Evolutionary conservation across 2,888 invertebrate genomes (phyloP).

Genomic region (Acanthacorydalis orientalis): DNA sequence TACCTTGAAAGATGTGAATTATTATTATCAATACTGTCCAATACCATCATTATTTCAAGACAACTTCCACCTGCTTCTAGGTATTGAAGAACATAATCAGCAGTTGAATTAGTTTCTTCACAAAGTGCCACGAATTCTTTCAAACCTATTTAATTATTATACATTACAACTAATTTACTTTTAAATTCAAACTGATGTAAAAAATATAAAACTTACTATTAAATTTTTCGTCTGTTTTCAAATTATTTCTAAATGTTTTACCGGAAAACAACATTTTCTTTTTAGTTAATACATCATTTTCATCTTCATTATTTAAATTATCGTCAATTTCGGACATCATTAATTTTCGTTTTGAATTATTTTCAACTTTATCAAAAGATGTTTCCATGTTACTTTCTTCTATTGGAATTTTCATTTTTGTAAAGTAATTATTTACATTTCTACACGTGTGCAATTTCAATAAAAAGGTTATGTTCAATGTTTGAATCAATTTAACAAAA

Average conservation of each 20-base stretch:
- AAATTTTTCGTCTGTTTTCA: slow-evolving; percentile 34
- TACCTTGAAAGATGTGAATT: slow-evolving; percentile 38
- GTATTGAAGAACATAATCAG: slow-evolving; percentile 41
- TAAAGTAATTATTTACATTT: too few relatives aligned
- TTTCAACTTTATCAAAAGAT: too few relatives aligned
- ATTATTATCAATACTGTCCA: slow-evolving; percentile 42
- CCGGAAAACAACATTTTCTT: slow-evolving; percentile 32
- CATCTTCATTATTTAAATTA: not conserved
- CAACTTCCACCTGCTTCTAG: slow-evolving; percentile 52
- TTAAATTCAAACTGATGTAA: not conserved
- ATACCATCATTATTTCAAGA: slow-evolving; percentile 46
- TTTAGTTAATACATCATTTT: not conserved
- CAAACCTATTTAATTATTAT: slow-evolving; percentile 25
- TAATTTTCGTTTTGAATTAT: too few relatives aligned
- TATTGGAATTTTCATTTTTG: too few relatives aligned
- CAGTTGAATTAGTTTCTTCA: slow-evolving; percentile 27
- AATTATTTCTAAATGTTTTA: slow-evolving; percentile 39
- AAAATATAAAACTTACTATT: slow-evolving; percentile 37
- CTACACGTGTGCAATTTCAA: too few relatives aligned
- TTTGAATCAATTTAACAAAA: too few relatives aligned
- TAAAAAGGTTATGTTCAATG: too few relatives aligned
- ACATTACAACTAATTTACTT: not conserved
- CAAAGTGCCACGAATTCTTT: slow-evolving; percentile 44
- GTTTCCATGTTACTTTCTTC: too few relatives aligned
- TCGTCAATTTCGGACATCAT: not conserved